Percentiles rank a stretch among this genome's conserved stretches.
Conservation (phyloP, 23 tunicate species). For the Phallusia fumigata region DNA sequence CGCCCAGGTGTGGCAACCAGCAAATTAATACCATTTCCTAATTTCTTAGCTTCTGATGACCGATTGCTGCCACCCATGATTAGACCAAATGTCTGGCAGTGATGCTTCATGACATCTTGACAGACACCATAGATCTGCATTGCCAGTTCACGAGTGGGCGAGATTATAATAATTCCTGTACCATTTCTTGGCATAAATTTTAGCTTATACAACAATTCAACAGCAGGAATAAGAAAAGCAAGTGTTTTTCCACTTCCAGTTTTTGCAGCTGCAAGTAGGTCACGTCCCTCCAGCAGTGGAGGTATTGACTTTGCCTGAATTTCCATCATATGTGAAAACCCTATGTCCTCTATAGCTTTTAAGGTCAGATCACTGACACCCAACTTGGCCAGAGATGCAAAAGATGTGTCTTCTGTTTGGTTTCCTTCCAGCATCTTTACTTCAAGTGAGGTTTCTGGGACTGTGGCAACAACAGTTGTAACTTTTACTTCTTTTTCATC, state of each 20-base stretch:
- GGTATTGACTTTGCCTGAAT: conserved; percentile 95
- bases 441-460: conserved; percentile 43
- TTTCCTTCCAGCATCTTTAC: conserved; percentile 40
- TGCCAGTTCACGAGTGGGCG: conserved; percentile 94
- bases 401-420: conserved; percentile 42
- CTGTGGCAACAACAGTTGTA: conserved; percentile 7
- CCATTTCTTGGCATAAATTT: conserved; percentile 98
- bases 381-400: conserved; percentile 58
- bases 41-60: too few relatives aligned
- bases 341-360: conserved; percentile 79
- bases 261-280: conserved; percentile 97
- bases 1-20: too few relatives aligned
- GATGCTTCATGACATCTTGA: conserved; percentile 87
- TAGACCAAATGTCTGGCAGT: conserved; percentile 93
- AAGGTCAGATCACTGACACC: conserved; percentile 82
- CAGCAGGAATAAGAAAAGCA: conserved; percentile 91
- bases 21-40: too few relatives aligned
- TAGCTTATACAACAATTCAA: conserved; percentile 80
- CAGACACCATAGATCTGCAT: conserved; percentile 95
- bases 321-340: conserved; percentile 96
- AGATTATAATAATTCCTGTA: conserved; percentile 85
- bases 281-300: conserved; percentile 87
- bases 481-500: conserved; percentile 19
- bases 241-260: conserved; percentile 98
- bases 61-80: conserved; percentile 98